Percentiles rank a stretch among this genome's conserved stretches.
These are phyloP conservation scores for Daktulosphaira vitifoliae DNA, from an alignment of 1,140 invertebrate species.

Conservation along the genomic window DNA sequence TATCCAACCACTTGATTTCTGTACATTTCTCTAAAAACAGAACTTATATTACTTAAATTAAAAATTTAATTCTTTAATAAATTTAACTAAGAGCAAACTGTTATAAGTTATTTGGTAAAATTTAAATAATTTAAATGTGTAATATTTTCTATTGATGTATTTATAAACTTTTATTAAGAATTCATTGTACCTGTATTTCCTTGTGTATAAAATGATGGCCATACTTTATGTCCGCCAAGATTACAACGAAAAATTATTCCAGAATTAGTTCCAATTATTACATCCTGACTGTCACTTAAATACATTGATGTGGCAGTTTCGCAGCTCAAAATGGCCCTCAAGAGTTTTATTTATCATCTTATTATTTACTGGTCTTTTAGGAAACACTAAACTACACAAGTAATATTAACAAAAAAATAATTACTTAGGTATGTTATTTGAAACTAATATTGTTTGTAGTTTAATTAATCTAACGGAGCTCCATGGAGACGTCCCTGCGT, in stretches of 20 bases:
- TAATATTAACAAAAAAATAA: too few species aligned
- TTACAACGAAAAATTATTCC: conserved; percentile 6
- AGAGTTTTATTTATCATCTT: too few species aligned
- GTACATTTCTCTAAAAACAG: background rate
- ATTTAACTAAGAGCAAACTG: too few species aligned
- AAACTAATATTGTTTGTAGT: background rate
- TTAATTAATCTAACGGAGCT: background rate
- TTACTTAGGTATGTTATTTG: conserved; percentile 13
- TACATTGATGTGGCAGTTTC: background rate
- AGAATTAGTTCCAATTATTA: conserved; percentile 12
- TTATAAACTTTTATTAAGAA: too few species aligned
- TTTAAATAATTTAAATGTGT: too few species aligned
- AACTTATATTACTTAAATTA: too few species aligned
- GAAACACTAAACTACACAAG: too few species aligned
- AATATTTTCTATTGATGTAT: too few species aligned
- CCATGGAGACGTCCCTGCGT: background rate
- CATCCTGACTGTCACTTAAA: background rate
- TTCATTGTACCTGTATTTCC: background rate
- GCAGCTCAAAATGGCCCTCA: background rate
- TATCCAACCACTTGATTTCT: background rate
- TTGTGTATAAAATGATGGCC: background rate
- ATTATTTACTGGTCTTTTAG: too few species aligned
- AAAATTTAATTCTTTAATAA: too few species aligned
- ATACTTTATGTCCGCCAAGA: background rate
- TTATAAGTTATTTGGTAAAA: too few species aligned